Evolutionary conservation across 2,113 vertebrate species (phyloP).

Genomic region (Martes martes): DNA sequence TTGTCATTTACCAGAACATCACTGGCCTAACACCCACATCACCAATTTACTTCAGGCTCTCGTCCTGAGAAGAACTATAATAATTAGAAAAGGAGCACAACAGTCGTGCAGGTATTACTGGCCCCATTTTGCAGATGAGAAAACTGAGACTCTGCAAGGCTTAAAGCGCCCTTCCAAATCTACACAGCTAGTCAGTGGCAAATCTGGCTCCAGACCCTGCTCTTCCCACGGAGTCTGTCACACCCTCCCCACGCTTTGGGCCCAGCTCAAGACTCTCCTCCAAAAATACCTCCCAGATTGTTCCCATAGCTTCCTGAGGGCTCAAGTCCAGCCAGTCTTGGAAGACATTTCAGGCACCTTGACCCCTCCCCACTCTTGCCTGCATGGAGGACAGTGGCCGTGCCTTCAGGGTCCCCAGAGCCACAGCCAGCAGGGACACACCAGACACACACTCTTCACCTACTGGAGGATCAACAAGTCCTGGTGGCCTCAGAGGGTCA

Average conservation of each 20-base stretch:
- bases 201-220: not conserved
- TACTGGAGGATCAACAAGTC: not conserved
- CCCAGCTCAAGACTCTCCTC: not conserved
- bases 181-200: not conserved
- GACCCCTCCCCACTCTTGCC: not conserved
- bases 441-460: not conserved
- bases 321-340: not conserved
- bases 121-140: not conserved
- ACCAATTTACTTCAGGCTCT: not conserved
- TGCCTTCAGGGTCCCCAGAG: not conserved
- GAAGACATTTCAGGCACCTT: not conserved
- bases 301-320: not conserved
- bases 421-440: not conserved
- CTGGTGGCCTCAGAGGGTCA: not conserved
- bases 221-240: not conserved
- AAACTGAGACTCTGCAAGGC: not conserved
- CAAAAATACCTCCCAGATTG: not conserved
- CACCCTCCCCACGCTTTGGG: not conserved
- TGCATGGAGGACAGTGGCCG: not conserved
- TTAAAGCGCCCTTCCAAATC: not conserved
- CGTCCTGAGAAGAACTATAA: not conserved
- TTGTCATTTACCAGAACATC: not conserved
- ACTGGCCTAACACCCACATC: not conserved
- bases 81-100: not conserved
- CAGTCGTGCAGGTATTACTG: not conserved